These are phyloP conservation scores for Halichoeres trimaculatus DNA, from an alignment of 2,113 vertebrate species.

Conservation along the genomic window DNA sequence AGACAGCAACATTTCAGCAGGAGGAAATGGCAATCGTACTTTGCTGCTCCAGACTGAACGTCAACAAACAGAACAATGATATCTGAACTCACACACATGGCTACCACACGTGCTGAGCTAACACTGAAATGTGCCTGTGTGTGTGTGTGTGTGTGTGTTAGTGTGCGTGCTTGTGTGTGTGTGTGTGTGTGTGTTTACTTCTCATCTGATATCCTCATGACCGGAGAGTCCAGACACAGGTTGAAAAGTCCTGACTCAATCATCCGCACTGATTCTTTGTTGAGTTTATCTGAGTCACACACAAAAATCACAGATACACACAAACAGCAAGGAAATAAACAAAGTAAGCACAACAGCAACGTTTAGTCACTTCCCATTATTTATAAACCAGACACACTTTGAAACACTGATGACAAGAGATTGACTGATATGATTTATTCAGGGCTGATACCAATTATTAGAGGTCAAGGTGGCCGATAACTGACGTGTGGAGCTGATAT, in stretches of 20 bases:
- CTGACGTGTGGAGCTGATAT: too few species aligned
- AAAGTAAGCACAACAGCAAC: too few species aligned
- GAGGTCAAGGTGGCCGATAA: too few species aligned
- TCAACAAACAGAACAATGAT: conserved; percentile 47
- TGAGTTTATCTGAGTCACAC: conserved; percentile 83
- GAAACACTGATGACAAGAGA: too few species aligned
- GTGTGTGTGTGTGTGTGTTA: conserved; percentile 24
- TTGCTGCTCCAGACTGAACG: conserved; percentile 11
- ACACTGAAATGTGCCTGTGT: conserved; percentile 33
- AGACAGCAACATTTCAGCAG: too few species aligned
- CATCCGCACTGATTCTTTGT: conserved; percentile 85
- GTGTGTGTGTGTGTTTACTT: conserved; percentile 69
- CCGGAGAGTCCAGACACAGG: conserved; percentile 87
- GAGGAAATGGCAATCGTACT: conserved; percentile 17
- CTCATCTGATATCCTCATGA: conserved; percentile 87
- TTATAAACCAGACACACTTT: too few species aligned
- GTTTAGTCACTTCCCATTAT: neutral
- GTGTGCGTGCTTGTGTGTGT: conserved; percentile 34
- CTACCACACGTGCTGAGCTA: conserved; percentile 33
- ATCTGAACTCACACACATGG: conserved; percentile 34
- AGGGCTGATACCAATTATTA: too few species aligned
- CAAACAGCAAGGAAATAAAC: too few species aligned
- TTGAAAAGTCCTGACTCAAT: conserved; percentile 88
- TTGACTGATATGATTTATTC: too few species aligned
- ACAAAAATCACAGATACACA: conserved; percentile 5